Evolutionary conservation across 2,113 vertebrate species (phyloP).

Genomic region (Mirza zaza): DNA sequence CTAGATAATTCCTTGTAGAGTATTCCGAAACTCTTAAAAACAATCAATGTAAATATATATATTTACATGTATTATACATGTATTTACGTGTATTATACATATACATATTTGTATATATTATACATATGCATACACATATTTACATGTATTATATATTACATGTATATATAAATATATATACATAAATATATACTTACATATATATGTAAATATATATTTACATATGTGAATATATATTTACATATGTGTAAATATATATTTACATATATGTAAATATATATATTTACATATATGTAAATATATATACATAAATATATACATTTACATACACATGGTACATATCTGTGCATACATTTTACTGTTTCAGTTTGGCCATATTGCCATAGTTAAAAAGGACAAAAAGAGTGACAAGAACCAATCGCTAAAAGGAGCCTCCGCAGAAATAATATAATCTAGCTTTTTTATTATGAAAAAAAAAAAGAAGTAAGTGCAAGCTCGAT

Average conservation of each 20-base stretch:
- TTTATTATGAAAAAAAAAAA: neutral
- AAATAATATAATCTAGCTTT: neutral
- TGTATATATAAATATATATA: too few species aligned
- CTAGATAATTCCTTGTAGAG: neutral
- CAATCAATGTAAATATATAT: neutral
- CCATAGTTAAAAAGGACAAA: neutral
- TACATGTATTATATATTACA: too few species aligned
- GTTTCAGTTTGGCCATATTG: constrained; percentile 19
- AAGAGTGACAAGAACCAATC: neutral
- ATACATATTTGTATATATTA: too few species aligned
- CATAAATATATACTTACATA: too few species aligned
- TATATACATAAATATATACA: neutral
- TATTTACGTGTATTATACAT: too few species aligned
- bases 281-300: neutral
- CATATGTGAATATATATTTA: too few species aligned
- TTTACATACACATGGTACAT: neutral
- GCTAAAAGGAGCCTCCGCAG: neutral
- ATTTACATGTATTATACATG: too few species aligned
- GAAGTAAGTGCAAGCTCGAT: neutral
- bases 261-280: neutral
- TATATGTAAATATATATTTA: too few species aligned
- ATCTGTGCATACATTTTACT: neutral
- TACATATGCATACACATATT: too few species aligned
- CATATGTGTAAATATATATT: neutral
- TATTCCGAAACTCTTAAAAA: constrained; percentile 16